Conservation (phyloP, 2,888 invertebrate species). For the Maniola hyperantus region DNA sequence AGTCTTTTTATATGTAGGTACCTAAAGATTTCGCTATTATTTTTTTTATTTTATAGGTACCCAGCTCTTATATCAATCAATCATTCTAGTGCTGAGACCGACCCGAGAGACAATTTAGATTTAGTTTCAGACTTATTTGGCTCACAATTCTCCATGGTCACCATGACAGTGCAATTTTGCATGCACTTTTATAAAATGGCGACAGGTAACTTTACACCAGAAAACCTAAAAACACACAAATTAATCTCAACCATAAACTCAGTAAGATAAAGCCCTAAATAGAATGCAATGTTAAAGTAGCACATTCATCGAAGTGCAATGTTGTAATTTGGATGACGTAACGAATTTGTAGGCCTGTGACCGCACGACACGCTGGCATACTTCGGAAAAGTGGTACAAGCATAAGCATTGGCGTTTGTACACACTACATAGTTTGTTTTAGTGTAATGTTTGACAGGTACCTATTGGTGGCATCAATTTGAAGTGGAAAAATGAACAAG, state of each 20-base stretch:
- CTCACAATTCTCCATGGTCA: conserved; percentile 18
- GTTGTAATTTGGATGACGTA: conserved; percentile 62
- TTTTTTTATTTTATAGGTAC: too few relatives aligned
- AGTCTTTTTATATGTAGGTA: too few relatives aligned
- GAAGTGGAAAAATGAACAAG: background rate
- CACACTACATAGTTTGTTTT: conserved; percentile 11
- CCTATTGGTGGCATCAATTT: background rate
- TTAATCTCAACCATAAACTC: conserved; percentile 28
- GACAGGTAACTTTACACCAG: conserved; percentile 47
- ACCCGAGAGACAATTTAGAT: background rate
- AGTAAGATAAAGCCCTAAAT: conserved; percentile 37
- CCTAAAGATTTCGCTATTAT: too few relatives aligned
- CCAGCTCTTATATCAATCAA: background rate
- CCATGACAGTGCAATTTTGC: conserved; percentile 44
- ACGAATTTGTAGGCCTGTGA: conserved; percentile 50
- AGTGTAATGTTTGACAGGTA: conserved; percentile 3
- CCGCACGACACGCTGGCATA: conserved; percentile 56
- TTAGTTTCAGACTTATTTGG: conserved; percentile 10
- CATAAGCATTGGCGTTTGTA: conserved; percentile 24
- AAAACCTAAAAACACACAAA: conserved; percentile 31
- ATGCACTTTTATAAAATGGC: conserved; percentile 44
- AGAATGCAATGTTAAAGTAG: conserved; percentile 27
- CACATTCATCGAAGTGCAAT: conserved; percentile 43
- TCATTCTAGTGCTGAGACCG: background rate
- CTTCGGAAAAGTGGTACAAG: conserved; percentile 51